Conservation (phyloP, 1,140 invertebrate genomes). For the Brachionus manjavacas region DNA sequence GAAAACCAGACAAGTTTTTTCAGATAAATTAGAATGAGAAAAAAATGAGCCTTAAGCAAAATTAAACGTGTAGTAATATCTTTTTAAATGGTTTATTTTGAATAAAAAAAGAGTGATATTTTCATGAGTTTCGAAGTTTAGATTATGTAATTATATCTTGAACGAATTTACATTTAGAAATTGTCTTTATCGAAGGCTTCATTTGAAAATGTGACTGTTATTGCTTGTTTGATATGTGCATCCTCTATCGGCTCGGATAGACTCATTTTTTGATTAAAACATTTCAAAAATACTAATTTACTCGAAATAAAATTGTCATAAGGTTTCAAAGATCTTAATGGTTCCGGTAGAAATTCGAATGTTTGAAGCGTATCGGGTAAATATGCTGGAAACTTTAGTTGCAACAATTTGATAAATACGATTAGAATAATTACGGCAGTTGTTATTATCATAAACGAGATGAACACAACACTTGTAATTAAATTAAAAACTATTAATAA, state of each 20-base stretch:
- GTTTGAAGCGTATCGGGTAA: neutral
- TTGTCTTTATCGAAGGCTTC: neutral
- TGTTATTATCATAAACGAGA: neutral
- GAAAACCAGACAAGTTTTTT: neutral
- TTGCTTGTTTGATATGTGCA: neutral
- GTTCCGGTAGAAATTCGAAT: neutral
- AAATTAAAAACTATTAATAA: neutral
- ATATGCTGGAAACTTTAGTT: neutral
- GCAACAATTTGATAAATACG: neutral
- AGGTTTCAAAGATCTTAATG: slow-evolving; percentile 1
- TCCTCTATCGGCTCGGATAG: neutral
- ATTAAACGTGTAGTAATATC: neutral
- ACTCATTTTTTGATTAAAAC: neutral
- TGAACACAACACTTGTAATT: neutral
- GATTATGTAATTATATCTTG: neutral
- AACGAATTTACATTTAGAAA: neutral
- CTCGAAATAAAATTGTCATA: slow-evolving; percentile 19
- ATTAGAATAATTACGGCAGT: neutral
- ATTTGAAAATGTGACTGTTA: slow-evolving; percentile 3
- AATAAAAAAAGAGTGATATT: slow-evolving; percentile 12
- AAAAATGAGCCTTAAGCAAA: neutral
- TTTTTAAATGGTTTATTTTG: neutral
- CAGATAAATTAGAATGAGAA: neutral
- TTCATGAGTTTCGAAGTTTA: slow-evolving; percentile 9
- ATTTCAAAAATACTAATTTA: neutral